phyloP scores from a whole-genome alignment of 2,797 vertebrate species.

The Thamnophis elegans region DNA sequence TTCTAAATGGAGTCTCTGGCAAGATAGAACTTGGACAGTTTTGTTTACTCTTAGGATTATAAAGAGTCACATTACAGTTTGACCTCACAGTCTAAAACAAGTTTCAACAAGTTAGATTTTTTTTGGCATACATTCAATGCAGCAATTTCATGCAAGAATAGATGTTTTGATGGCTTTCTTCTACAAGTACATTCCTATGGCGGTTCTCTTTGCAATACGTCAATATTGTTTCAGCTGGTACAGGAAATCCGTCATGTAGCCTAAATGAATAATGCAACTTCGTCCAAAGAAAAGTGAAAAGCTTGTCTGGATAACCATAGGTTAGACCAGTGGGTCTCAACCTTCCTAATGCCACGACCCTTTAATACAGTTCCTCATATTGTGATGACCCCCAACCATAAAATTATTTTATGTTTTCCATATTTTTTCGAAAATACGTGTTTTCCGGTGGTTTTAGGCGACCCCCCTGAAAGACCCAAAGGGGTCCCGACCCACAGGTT shows the following conservation, averaged over 20 bases:
- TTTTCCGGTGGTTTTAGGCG: too few relatives aligned
- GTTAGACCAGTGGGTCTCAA: neutral
- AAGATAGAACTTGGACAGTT: neutral
- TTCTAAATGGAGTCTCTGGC: neutral
- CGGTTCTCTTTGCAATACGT: neutral
- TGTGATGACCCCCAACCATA: too few relatives aligned
- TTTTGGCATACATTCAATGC: neutral
- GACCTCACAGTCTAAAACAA: neutral
- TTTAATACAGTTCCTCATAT: too few relatives aligned
- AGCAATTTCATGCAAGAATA: neutral
- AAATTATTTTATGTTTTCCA: too few relatives aligned
- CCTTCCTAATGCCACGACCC: too few relatives aligned
- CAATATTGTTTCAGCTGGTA: neutral
- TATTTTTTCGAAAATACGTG: too few relatives aligned
- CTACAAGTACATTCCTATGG: neutral
- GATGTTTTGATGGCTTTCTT: neutral
- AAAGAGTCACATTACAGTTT: neutral
- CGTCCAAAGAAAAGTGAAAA: neutral
- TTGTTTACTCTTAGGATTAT: neutral
- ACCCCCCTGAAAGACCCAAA: too few relatives aligned
- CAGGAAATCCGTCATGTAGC: neutral
- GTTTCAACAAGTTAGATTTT: neutral
- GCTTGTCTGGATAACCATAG: neutral
- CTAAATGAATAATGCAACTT: neutral
- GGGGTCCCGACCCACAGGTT: too few relatives aligned